Percentiles rank a stretch among this genome's conserved stretches.
phyloP scores from a whole-genome alignment of 2,888 invertebrate genomes.

The Cheilosia scutellata region DNA sequence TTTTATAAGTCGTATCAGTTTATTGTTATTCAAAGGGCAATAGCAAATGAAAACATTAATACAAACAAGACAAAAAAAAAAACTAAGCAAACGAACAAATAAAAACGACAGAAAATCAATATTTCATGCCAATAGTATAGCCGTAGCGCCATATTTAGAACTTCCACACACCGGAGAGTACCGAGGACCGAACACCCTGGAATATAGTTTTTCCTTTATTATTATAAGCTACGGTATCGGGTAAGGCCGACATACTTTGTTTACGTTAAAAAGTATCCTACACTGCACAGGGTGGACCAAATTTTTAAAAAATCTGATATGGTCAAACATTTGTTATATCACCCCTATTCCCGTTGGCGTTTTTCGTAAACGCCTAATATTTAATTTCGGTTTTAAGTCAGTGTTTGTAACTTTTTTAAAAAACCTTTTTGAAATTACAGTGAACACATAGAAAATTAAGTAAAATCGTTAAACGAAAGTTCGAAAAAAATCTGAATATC shows the following conservation, averaged over 20 bases:
- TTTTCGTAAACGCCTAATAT: no score
- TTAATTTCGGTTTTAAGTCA: no score
- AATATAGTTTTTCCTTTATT: no score
- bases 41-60: slow-evolving; percentile 1
- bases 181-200: no score
- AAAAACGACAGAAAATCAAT: slow-evolving; percentile 25
- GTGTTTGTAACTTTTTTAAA: no score
- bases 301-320: no score
- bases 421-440: no score
- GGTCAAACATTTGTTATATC: no score
- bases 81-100: not conserved
- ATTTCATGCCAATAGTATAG: not conserved
- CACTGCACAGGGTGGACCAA: not conserved
- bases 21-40: slow-evolving; percentile 13
- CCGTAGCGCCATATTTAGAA: slow-evolving; percentile 1
- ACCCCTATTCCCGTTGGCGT: no score
- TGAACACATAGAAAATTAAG: no score
- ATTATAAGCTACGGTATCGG: not conserved
- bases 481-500: no score
- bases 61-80: not conserved
- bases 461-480: no score
- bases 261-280: not conserved
- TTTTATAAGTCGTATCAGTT: not conserved
- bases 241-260: slow-evolving; percentile 11
- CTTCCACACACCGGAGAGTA: not conserved